phyloP scores from a whole-genome alignment of 1,140 invertebrate species.

The Mya arenaria region DNA sequence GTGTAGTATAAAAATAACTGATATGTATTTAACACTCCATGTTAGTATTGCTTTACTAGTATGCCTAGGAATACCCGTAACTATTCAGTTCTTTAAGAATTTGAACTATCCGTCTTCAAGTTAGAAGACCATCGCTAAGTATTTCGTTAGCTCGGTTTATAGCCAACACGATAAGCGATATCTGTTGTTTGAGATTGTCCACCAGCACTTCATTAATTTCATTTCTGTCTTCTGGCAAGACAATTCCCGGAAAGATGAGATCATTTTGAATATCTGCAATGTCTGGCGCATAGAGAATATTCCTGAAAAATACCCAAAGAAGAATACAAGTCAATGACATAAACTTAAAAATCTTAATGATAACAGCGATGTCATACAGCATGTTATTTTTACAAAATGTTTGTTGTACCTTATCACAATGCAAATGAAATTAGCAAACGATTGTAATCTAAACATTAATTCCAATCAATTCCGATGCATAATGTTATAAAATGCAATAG shows the following conservation, averaged over 20 bases:
- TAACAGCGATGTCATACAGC: background rate
- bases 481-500: background rate
- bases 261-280: constrained; percentile 71
- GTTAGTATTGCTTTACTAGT: no score
- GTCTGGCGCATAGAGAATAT: constrained; percentile 34
- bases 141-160: constrained; percentile 69
- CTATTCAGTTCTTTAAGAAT: no score
- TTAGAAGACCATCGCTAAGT: constrained; percentile 58
- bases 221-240: constrained; percentile 40
- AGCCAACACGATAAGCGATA: constrained; percentile 65
- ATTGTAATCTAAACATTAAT: background rate
- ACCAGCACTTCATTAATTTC: constrained; percentile 22
- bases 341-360: background rate
- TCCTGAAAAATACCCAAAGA: constrained; percentile 1
- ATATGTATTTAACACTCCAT: no score
- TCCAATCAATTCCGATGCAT: background rate
- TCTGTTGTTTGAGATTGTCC: constrained; percentile 56
- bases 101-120: no score
- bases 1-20: no score
- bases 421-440: background rate
- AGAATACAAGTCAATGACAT: background rate
- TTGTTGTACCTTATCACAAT: background rate
- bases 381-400: background rate
- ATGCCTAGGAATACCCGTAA: no score
- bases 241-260: constrained; percentile 73